Percentiles rank a stretch among this genome's conserved stretches.
These are phyloP conservation scores for Hephaestus fuliginosus DNA, from an alignment of 2,797 vertebrate genomes.

Conservation along the genomic window DNA sequence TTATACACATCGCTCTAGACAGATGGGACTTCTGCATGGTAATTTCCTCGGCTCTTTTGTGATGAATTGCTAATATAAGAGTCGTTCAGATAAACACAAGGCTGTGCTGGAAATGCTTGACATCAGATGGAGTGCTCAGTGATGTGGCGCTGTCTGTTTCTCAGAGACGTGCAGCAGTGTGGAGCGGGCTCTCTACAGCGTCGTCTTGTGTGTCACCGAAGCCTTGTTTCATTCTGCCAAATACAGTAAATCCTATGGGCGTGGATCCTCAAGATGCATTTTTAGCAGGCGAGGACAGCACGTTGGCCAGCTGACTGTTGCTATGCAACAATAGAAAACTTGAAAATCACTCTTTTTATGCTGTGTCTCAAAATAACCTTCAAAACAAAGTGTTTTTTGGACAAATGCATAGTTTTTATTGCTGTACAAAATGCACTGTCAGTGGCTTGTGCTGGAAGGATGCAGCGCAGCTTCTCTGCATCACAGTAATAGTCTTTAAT, in stretches of 20 bases:
- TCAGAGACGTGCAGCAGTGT: conserved; percentile 19
- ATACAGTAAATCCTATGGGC: conserved; percentile 47
- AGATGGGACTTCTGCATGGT: conserved; percentile 33
- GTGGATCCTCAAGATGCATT: conserved; percentile 60
- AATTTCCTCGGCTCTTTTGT: conserved; percentile 43
- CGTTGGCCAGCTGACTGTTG: conserved; percentile 66
- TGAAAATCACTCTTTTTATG: conserved; percentile 44
- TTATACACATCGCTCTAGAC: conserved; percentile 21
- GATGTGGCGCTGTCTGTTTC: conserved; percentile 30
- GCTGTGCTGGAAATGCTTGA: conserved; percentile 41
- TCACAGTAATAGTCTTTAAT: conserved; percentile 6
- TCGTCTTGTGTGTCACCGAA: conserved; percentile 26
- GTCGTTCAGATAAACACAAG: conserved; percentile 65
- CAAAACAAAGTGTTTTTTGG: conserved; percentile 11
- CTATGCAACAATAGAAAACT: conserved; percentile 70
- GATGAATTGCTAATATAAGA: conserved; percentile 50
- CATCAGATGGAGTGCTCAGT: conserved; percentile 30
- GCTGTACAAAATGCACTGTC: not conserved
- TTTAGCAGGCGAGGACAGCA: conserved; percentile 55
- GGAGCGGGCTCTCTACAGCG: not conserved
- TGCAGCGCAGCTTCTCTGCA: not conserved
- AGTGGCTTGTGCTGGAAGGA: not conserved
- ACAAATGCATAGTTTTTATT: conserved; percentile 2
- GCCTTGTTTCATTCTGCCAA: conserved; percentile 28
- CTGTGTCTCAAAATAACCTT: conserved; percentile 58